Base-by-base conservation (phyloP, 2,888 invertebrate genomes). In the Tubulanus polymorphus region DNA sequence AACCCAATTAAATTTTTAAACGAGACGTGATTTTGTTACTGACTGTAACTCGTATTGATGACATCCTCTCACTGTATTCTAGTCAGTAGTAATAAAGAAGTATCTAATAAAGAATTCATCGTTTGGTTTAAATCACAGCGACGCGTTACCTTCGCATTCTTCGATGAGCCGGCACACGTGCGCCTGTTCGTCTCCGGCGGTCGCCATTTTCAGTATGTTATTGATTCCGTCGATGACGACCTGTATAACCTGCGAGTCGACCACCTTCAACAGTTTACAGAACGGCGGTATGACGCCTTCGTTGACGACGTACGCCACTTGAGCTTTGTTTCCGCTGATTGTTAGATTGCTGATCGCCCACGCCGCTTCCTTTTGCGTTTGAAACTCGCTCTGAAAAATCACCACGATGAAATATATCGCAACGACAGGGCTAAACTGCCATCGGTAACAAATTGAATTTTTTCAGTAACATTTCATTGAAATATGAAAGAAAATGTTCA, bases 291-390 rank as follows among this genome's bases (percentile, higher is more conserved):
- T 91, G 29, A 96, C 96, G 23, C 93, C 93, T 71, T 90, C 88
- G 68, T 87, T 84, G 67, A 97, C 91, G 71, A 97, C 85, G 64
- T 88, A 86, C 23, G 88, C 69, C 28, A 74, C 73, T 81, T 99
- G 99, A 59, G 93, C 91, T 75, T 89, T 88, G 69, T 89, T 90
- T 35, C 99, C 99, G 69, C 94, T 94, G 75, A 99, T 95, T 69
- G 97, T 97, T 67, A 99, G 85, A 84, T 99, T 99, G 78, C 93
- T 94, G 59, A 99, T 93, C 8, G 97, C 97, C 99, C 99, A 99
- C 0, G 97, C 97, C 0, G 99, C 99, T 82, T 99, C 99, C 79
- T 97, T 97, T 81, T 97, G 95, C n/a, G 96, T 97, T 83, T 95
- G 94, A 84, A 97, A 97, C 82, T 97, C 97, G 56, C 86, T 85